These are phyloP conservation scores for Dinoponera quadriceps DNA, from an alignment of 1,140 invertebrate genomes.

Conservation along the genomic window DNA sequence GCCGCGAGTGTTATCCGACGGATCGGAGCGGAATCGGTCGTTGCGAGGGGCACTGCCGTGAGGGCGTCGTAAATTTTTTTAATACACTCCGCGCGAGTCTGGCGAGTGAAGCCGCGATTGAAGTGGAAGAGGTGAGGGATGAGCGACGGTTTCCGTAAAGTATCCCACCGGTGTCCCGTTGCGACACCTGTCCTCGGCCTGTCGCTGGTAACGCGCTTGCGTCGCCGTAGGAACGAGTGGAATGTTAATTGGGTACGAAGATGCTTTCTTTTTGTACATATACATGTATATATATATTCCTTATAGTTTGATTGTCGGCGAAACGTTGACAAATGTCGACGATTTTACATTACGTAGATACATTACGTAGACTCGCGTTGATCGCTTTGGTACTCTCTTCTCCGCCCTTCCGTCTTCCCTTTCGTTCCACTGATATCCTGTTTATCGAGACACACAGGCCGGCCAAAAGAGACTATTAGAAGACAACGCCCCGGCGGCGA, in stretches of 20 bases:
- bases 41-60: background rate
- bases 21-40: slow-evolving; percentile 40
- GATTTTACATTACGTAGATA: background rate
- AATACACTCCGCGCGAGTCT: background rate
- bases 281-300: too few species aligned
- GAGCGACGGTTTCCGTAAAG: slow-evolving; percentile 31
- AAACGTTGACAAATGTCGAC: slow-evolving; percentile 12
- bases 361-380: background rate
- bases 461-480: background rate
- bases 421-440: background rate
- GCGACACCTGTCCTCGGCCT: slow-evolving; percentile 16
- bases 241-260: slow-evolving; percentile 44
- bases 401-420: background rate
- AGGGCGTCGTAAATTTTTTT: background rate
- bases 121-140: slow-evolving; percentile 21
- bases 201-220: background rate
- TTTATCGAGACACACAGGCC: slow-evolving; percentile 8
- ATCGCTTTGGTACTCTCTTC: background rate
- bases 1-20: slow-evolving; percentile 13
- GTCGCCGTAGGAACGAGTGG: background rate
- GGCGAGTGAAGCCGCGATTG: background rate
- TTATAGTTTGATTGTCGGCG: background rate
- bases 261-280: background rate
- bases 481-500: slow-evolving; percentile 38
- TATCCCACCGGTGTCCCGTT: background rate